A percentile compares a stretch with the other conserved stretches of the same genome.
These are phyloP conservation scores for Nothocercus julius DNA, from an alignment of 2,113 vertebrate species.

Conservation along the genomic window DNA sequence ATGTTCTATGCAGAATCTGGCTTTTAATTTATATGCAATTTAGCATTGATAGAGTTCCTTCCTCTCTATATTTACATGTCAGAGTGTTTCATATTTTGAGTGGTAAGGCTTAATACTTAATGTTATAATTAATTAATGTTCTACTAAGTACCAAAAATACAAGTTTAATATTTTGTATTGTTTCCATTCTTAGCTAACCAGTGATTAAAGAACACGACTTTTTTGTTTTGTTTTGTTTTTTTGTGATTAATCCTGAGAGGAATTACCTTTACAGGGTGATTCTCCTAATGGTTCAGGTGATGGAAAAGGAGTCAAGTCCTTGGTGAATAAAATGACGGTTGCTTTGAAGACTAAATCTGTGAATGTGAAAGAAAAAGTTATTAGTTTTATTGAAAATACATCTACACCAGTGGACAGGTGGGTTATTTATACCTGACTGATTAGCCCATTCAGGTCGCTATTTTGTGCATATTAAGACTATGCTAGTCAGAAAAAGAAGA, in stretches of 20 bases:
- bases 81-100: not conserved
- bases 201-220: not conserved
- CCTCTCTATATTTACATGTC: not conserved
- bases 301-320: conserved; percentile 94
- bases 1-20: not conserved
- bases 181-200: not conserved
- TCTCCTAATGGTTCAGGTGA: conserved; percentile 86
- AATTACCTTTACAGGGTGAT: conserved; percentile 83
- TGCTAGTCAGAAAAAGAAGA: not conserved
- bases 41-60: not conserved
- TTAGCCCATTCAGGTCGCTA: not conserved
- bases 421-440: conserved; percentile 11
- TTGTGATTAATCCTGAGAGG: conserved; percentile 14
- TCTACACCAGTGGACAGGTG: conserved; percentile 96
- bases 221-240: not conserved
- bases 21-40: not conserved
- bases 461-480: not conserved
- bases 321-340: conserved; percentile 99
- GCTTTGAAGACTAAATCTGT: conserved; percentile 97
- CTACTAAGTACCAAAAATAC: not conserved
- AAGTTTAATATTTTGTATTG: not conserved
- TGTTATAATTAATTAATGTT: not conserved
- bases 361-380: conserved; percentile 98
- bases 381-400: conserved; percentile 99
- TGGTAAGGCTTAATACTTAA: not conserved